A percentile compares a stretch with the other conserved stretches of the same genome.
Conservation (phyloP, 2,113 vertebrate species). For the Hypomesus transpacificus region DNA sequence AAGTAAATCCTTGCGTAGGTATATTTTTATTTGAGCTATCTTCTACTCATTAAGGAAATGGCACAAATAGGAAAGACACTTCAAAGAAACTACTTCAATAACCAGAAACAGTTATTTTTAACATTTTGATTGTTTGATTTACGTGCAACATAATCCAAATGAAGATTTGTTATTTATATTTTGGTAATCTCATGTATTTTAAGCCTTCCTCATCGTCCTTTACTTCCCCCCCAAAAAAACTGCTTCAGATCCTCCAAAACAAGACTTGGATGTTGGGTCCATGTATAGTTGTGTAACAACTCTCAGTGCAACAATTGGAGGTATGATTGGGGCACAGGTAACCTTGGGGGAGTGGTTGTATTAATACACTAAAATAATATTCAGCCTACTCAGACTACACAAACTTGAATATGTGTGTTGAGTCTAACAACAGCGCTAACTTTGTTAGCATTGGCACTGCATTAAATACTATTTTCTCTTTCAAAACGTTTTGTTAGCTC, state of each 20-base stretch:
- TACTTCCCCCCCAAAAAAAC: background rate
- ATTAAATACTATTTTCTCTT: conserved; percentile 14
- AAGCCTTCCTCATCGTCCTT: conserved; percentile 54
- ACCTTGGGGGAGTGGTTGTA: conserved; percentile 35
- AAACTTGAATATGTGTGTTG: conserved; percentile 14
- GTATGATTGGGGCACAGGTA: conserved; percentile 26
- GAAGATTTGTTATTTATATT: conserved; percentile 68
- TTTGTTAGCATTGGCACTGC: conserved; percentile 18
- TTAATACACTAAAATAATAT: conserved; percentile 33
- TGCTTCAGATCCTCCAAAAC: too few species aligned
- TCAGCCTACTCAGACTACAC: background rate
- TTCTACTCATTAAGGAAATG: too few species aligned
- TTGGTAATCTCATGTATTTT: conserved; percentile 53
- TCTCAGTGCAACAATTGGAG: conserved; percentile 2
- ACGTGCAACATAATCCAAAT: conserved; percentile 66
- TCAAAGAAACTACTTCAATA: conserved; percentile 38
- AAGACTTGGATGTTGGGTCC: too few species aligned
- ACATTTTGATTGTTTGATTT: conserved; percentile 56
- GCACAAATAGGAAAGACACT: too few species aligned
- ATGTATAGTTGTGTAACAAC: conserved; percentile 11
- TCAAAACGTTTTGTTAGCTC: conserved; percentile 13
- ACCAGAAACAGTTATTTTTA: too few species aligned
- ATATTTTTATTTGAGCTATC: background rate
- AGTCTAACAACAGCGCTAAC: conserved; percentile 25
- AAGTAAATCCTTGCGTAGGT: background rate